Evolutionary conservation across 2,113 vertebrate genomes (phyloP).

Genomic region (Gallinago media): DNA sequence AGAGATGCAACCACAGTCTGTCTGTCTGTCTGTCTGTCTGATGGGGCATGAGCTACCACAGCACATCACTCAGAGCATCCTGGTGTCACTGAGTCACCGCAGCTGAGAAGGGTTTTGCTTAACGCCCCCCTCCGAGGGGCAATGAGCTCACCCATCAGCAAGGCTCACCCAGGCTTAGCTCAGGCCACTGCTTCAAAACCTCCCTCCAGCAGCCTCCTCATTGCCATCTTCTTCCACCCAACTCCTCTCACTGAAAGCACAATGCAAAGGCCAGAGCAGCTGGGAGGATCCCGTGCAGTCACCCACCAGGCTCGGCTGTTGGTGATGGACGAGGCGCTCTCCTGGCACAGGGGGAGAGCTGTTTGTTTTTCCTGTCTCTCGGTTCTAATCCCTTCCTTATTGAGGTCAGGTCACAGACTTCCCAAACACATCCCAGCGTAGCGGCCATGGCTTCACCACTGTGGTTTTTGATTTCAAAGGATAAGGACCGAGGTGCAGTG

Average conservation of each 20-base stretch:
- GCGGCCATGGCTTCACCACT: not conserved
- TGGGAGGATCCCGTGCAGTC: not conserved
- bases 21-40: not conserved
- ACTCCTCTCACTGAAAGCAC: not conserved
- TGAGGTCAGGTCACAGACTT: conserved; percentile 49
- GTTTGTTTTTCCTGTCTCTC: conserved; percentile 50
- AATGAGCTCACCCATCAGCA: not conserved
- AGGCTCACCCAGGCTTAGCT: not conserved
- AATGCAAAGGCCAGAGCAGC: not conserved
- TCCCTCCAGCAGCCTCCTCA: not conserved
- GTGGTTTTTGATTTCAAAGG: conserved; percentile 25
- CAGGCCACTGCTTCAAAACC: not conserved
- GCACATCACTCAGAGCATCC: not conserved
- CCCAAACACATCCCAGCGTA: conserved; percentile 19
- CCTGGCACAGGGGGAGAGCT: not conserved
- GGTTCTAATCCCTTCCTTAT: conserved; percentile 26
- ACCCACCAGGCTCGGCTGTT: not conserved
- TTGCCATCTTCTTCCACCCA: not conserved
- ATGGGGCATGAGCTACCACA: not conserved
- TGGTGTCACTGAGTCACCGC: not conserved
- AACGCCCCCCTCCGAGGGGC: not conserved
- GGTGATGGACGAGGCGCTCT: accelerated
- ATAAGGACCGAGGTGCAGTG: not conserved
- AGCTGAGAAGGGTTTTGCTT: not conserved
- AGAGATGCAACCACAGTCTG: not conserved